Evolutionary conservation across 2,113 vertebrate species (phyloP).

Genomic region (Nesogale talazaci): DNA sequence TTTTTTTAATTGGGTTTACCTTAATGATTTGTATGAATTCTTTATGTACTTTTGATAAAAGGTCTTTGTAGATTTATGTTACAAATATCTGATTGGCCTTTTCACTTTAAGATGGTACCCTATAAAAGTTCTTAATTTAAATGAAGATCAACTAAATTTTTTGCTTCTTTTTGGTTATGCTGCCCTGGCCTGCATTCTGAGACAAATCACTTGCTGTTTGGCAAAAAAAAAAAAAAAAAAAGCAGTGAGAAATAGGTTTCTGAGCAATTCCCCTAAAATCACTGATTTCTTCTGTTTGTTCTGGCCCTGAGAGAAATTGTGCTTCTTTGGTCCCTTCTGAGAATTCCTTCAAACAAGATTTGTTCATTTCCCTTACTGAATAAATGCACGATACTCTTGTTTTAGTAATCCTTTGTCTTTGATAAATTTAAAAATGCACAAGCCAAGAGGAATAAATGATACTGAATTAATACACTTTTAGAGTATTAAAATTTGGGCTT

Average conservation of each 20-base stretch:
- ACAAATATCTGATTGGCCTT: not conserved
- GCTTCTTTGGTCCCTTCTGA: not conserved
- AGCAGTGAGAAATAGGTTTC: not conserved
- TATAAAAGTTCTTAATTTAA: constrained; percentile 11
- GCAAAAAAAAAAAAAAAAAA: too few relatives aligned
- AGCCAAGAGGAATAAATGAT: not conserved
- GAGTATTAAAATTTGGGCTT: not conserved
- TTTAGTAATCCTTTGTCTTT: not conserved
- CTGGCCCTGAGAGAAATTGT: not conserved
- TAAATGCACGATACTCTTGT: not conserved
- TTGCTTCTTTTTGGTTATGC: not conserved
- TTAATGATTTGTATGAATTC: not conserved
- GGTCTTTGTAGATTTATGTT: not conserved
- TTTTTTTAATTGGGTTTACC: not conserved
- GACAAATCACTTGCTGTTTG: not conserved
- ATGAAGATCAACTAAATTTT: constrained; percentile 15
- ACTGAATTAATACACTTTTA: not conserved
- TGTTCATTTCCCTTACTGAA: not conserved
- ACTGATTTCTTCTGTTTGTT: constrained; percentile 1
- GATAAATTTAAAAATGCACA: not conserved
- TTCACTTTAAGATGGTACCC: constrained; percentile 15
- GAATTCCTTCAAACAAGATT: not conserved
- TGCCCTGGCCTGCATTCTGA: constrained; percentile 34
- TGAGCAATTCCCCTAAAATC: constrained; percentile 10
- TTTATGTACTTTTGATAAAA: not conserved